phyloP scores from a whole-genome alignment of 2,888 invertebrate species.

The Scrobipalpa costella region DNA sequence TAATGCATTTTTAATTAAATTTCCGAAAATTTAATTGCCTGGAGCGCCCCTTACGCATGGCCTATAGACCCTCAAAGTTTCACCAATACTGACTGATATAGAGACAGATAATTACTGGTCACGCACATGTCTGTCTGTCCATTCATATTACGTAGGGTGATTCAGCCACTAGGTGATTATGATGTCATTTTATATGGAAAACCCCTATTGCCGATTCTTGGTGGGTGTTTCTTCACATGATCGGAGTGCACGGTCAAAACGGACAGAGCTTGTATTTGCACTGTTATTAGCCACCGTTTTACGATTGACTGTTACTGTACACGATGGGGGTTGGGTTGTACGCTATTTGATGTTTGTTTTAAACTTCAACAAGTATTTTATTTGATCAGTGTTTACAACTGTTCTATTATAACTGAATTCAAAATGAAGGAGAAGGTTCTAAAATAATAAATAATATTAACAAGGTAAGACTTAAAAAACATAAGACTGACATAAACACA shows the following conservation, averaged over 20 bases:
- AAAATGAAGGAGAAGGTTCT: too few relatives aligned
- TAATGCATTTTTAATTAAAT: slow-evolving; percentile 20
- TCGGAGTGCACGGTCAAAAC: not conserved
- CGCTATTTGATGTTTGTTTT: too few relatives aligned
- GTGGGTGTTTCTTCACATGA: slow-evolving; percentile 4
- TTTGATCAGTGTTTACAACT: too few relatives aligned
- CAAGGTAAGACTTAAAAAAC: too few relatives aligned
- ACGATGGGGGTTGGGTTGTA: too few relatives aligned
- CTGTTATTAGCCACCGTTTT: not conserved
- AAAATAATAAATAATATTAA: too few relatives aligned
- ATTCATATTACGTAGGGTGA: slow-evolving; percentile 49
- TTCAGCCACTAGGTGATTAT: slow-evolving; percentile 35
- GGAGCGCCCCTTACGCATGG: slow-evolving; percentile 37
- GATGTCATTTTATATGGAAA: slow-evolving; percentile 28
- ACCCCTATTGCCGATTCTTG: slow-evolving; percentile 5
- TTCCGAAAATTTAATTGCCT: slow-evolving; percentile 25
- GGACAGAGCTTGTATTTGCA: not conserved
- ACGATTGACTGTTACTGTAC: too few relatives aligned
- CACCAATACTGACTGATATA: slow-evolving; percentile 39
- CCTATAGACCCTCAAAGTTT: slow-evolving; percentile 51
- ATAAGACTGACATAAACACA: not conserved
- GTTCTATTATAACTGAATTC: too few relatives aligned
- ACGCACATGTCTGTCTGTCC: slow-evolving; percentile 54
- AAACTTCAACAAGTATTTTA: too few relatives aligned
- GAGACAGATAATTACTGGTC: slow-evolving; percentile 57